Evolutionary conservation across 2,888 invertebrate species (phyloP).

Genomic region (Drosophila gaucha): DNA sequence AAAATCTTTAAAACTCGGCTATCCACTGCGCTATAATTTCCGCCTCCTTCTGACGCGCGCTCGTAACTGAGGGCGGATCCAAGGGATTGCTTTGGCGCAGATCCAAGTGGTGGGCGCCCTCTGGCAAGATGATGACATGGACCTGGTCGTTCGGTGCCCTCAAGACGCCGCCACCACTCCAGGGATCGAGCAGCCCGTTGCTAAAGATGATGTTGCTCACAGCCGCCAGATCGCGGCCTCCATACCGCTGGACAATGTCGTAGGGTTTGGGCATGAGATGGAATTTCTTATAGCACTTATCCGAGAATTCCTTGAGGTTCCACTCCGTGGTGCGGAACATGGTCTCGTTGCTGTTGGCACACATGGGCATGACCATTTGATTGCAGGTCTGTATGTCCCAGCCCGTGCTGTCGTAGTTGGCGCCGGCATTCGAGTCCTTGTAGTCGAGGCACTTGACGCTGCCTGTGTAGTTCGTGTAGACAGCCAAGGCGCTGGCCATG

Average conservation of each 20-base stretch:
- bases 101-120: constrained; percentile 95
- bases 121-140: constrained; percentile 90
- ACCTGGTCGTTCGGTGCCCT: constrained; percentile 88
- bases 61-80: constrained; percentile 79
- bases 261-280: constrained; percentile 88
- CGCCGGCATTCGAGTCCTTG: constrained; percentile 88
- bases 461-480: constrained; percentile 94
- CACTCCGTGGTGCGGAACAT: constrained; percentile 93
- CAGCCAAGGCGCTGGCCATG: constrained; percentile 89
- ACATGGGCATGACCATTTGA: constrained; percentile 99
- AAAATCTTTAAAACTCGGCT: constrained; percentile 28
- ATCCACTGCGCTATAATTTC: constrained; percentile 73
- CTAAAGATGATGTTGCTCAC: constrained; percentile 92
- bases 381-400: constrained; percentile 97
- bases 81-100: constrained; percentile 83
- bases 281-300: constrained; percentile 89
- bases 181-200: constrained; percentile 94
- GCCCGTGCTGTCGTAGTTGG: constrained; percentile 74
- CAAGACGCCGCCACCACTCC: constrained; percentile 94
- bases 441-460: constrained; percentile 89
- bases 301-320: constrained; percentile 89
- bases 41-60: constrained; percentile 74
- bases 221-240: constrained; percentile 89
- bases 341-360: constrained; percentile 90
- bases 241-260: constrained; percentile 91